Evolutionary conservation across 2,888 invertebrate species (phyloP).

Genomic region (Xestia rhomboidea): DNA sequence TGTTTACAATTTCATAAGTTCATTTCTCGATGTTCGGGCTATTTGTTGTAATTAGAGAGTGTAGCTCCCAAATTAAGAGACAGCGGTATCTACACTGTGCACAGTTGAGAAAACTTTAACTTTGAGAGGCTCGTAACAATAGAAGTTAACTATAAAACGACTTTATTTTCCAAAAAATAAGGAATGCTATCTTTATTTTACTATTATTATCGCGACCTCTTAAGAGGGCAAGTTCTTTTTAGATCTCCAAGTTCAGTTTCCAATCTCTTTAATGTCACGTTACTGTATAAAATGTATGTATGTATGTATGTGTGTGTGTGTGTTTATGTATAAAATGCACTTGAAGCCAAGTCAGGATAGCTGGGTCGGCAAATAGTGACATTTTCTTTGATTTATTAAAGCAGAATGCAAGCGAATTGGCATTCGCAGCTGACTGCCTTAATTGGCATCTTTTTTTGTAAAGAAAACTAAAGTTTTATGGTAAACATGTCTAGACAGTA

Average conservation of each 20-base stretch:
- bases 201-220: neutral
- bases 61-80: conserved; percentile 26
- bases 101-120: conserved; percentile 27
- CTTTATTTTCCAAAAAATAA: too few species aligned
- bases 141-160: neutral
- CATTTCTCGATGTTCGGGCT: neutral
- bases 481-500: conserved; percentile 27
- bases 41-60: conserved; percentile 45
- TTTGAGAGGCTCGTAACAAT: neutral
- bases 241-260: neutral
- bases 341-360: neutral
- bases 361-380: neutral
- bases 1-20: conserved; percentile 22
- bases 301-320: too few species aligned
- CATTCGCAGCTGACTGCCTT: neutral
- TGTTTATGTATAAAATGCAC: neutral
- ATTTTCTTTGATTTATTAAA: too few species aligned
- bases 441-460: conserved; percentile 7
- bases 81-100: conserved; percentile 5
- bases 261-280: conserved; percentile 20
- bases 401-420: conserved; percentile 15
- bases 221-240: neutral
- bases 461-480: conserved; percentile 15
- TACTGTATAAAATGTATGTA: too few species aligned
- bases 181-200: too few species aligned